These are phyloP conservation scores for Xenopus petersii DNA, from an alignment of 2,797 vertebrate species.

Conservation along the genomic window DNA sequence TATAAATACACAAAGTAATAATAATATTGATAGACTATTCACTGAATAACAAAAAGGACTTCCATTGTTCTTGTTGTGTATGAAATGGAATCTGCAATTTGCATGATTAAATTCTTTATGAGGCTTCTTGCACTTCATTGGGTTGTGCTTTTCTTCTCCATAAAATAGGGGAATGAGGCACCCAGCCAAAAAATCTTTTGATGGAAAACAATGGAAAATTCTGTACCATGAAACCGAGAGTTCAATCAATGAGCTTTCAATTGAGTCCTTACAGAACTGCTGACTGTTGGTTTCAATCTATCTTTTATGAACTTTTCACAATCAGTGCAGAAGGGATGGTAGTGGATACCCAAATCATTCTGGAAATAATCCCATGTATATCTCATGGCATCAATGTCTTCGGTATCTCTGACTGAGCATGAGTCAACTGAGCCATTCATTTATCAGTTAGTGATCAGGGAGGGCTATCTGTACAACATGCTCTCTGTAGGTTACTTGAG, in stretches of 20 bases:
- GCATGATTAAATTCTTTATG: background rate
- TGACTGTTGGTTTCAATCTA: background rate
- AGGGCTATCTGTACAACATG: too few relatives aligned
- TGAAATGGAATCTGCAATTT: conserved; percentile 5
- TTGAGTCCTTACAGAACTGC: background rate
- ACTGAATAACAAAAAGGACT: background rate
- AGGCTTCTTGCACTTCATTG: background rate
- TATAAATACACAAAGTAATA: background rate
- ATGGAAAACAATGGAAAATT: background rate
- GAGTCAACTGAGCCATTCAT: too few relatives aligned
- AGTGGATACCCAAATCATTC: too few relatives aligned
- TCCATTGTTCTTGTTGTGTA: background rate
- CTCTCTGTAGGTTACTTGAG: too few relatives aligned
- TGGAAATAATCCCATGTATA: too few relatives aligned
- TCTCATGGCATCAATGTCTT: too few relatives aligned
- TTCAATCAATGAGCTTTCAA: background rate
- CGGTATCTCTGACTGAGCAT: too few relatives aligned
- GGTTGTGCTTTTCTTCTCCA: background rate
- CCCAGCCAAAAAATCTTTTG: conserved; percentile 2
- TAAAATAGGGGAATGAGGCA: background rate
- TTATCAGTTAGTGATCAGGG: too few relatives aligned
- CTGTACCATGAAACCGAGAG: background rate
- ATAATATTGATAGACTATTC: background rate
- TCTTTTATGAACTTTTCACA: background rate
- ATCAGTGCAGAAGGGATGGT: background rate